Conservation (phyloP, 2,797 vertebrate genomes). For the Coregonus ussuriensis region DNA sequence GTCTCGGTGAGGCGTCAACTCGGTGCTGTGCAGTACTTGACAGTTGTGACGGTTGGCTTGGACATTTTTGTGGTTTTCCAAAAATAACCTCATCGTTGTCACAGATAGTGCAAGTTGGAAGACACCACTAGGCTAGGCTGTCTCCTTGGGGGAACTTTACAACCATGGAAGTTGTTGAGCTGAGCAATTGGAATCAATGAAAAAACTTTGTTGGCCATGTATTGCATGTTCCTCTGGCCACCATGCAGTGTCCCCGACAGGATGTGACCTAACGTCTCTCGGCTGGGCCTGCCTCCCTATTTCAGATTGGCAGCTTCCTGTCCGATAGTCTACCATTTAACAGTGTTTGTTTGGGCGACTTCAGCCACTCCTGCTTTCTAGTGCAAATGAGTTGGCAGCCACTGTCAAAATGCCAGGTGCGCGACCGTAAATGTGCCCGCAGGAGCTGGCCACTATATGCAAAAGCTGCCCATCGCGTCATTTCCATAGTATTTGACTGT, state of each 20-base stretch:
- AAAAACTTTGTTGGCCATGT: constrained; percentile 12
- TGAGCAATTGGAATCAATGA: constrained; percentile 41
- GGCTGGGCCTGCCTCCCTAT: constrained; percentile 34
- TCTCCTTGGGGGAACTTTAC: constrained; percentile 32
- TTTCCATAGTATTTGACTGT: constrained; percentile 44
- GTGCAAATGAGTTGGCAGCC: not conserved
- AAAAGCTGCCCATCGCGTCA: constrained; percentile 21
- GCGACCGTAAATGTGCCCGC: not conserved
- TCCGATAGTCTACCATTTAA: constrained; percentile 44
- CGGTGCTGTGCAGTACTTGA: constrained; percentile 18
- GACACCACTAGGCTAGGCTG: not conserved
- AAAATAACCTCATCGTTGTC: constrained; percentile 17
- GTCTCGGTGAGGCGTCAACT: constrained; percentile 30
- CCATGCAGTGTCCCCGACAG: constrained; percentile 24
- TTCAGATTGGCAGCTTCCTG: constrained; percentile 50
- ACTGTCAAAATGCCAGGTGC: no score
- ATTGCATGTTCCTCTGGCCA: constrained; percentile 27
- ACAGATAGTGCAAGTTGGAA: constrained; percentile 9
- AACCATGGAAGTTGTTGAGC: constrained; percentile 15
- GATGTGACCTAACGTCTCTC: constrained; percentile 50
- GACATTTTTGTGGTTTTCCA: constrained; percentile 14
- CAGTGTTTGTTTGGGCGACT: constrained; percentile 29
- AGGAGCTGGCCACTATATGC: constrained; percentile 13
- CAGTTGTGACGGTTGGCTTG: constrained; percentile 24
- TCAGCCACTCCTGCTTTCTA: constrained; percentile 26